Evolutionary conservation across 2,888 invertebrate genomes (phyloP), one percentile per base, ranked within the genome.

Genomic region (Plusia festucae): DNA sequence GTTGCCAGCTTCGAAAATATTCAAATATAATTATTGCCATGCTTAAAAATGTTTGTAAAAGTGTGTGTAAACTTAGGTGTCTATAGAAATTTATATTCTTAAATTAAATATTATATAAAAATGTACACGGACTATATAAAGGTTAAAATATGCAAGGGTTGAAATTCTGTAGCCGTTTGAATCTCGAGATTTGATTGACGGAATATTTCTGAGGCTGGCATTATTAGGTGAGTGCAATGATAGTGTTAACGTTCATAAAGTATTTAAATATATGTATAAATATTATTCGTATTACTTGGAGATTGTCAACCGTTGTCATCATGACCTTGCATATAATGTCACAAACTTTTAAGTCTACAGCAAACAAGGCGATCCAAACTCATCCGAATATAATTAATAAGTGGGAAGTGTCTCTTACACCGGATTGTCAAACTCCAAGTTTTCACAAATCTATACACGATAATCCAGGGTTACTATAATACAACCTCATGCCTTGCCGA

Each of bases 171-270:
- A 59, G 73, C 68, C 56, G 20, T 27, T 75, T 75, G 81, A 78
- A 79, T 79, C 79, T 80, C 81, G 78, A 80, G 78, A 75, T 72
- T 68, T 65, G 70, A 67, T 62, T 20, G 59, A 71, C 71, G 65
- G 68, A 79, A 80, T 84, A 83, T 84, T 85, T 85, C 80, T 85
- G 88, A 83, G 84, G 87, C 88, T 88, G 89, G 84, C 83, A 76
- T 80, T 76, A 80, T 81, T 81, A 82, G 67, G 65, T 74, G 79
- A 80, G 75, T 86, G 83, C 86, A 84, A 85, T 86, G 82, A 82
- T 86, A 85, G 85, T 85, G 85, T 86, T 79, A 82, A 78, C 72
- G 79, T 84, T 85, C 80, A 81, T 85, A 81, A 82, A 83, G 82
- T 85, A 82, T 85, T 83, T 85, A 82, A 85, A 84, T 85, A 79